Percentiles rank a stretch among this genome's conserved stretches.
Evolutionary conservation across 1,140 invertebrate genomes (phyloP).

Genomic region (Paralvinella palmiformis): DNA sequence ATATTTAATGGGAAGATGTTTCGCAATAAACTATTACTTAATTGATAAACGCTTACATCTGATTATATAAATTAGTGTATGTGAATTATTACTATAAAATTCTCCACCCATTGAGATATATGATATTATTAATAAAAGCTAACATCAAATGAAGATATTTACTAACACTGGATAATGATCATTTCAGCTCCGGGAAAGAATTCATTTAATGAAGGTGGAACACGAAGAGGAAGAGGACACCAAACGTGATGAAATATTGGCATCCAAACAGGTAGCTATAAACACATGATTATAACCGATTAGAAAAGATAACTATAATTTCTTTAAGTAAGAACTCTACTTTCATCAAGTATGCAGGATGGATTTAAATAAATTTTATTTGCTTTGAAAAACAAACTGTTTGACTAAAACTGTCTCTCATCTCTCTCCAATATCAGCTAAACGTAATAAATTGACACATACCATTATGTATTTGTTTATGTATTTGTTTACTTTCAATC

Average conservation of each 20-base stretch:
- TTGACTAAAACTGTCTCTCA: too few species aligned
- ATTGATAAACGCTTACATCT: background rate
- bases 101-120: background rate
- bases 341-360: background rate
- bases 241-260: conserved; percentile 46
- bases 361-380: background rate
- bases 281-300: background rate
- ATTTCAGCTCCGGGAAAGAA: conserved; percentile 42
- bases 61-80: background rate
- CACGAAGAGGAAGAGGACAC: conserved; percentile 39
- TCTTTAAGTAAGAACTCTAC: background rate
- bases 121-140: background rate
- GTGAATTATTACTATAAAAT: background rate
- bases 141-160: background rate
- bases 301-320: background rate
- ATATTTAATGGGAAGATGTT: background rate
- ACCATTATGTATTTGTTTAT: too few species aligned
- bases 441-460: background rate
- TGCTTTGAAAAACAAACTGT: background rate
- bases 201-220: conserved; percentile 37
- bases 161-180: too few species aligned
- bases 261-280: conserved; percentile 38
- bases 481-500: too few species aligned
- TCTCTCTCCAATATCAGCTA: background rate
- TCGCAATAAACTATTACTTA: background rate